phyloP scores from a whole-genome alignment of 2,888 invertebrate species.

The Metellina segmentata region DNA sequence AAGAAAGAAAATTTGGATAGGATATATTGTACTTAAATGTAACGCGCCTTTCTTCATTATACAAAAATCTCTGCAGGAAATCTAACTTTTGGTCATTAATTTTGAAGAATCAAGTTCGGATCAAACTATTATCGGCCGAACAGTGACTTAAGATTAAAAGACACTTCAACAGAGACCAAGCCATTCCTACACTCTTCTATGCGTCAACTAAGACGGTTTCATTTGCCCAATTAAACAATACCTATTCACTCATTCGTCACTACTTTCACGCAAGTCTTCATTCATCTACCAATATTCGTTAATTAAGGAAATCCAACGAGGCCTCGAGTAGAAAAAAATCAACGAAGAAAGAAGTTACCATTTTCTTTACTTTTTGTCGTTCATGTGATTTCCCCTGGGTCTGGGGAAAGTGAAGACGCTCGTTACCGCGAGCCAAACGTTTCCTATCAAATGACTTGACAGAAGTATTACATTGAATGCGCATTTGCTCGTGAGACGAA shows the following conservation, averaged over 20 bases:
- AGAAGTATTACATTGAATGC: not conserved
- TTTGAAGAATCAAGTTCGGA: not conserved
- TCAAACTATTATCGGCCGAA: not conserved
- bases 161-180: not conserved
- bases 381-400: not conserved
- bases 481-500: not conserved
- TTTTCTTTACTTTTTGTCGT: not conserved
- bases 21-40: too few species aligned
- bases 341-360: not conserved
- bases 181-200: not conserved
- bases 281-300: not conserved
- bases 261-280: not conserved
- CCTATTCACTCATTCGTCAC: not conserved
- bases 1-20: too few species aligned
- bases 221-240: constrained; percentile 1
- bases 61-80: too few species aligned
- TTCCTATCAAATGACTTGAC: not conserved
- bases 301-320: not conserved
- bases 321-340: not conserved
- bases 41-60: too few species aligned
- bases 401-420: not conserved
- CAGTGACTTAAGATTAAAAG: not conserved
- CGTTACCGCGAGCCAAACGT: not conserved
- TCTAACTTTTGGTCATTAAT: not conserved
- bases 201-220: not conserved